Base-by-base conservation (phyloP, 2,113 vertebrate genomes). In the Alouatta palliata region DNA sequence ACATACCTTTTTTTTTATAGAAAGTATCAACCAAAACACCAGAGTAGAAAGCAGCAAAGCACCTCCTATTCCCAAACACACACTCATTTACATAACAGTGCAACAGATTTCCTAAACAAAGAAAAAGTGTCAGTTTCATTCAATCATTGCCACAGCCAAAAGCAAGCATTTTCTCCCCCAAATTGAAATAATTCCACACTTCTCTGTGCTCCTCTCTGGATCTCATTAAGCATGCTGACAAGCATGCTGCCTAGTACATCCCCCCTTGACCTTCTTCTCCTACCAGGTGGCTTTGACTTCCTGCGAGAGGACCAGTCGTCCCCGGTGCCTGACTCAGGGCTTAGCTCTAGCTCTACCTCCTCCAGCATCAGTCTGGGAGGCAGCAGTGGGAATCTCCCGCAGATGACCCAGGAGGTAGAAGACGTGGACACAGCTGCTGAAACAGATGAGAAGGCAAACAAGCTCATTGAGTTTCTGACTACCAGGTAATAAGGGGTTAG, bases 381-480 rank as follows among this genome's bases (percentile, higher is more conserved):
- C 98, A 99, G 99, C 98, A 99, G 99, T 61, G 99, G 99, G 91
- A 99, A 99, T 97, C 98, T 99, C 95, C 99, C 99, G 1, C 99
- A 99, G 84, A 99, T 99, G 95, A 99, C 99, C 37, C 99, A 99
- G 0, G 99, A 99, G 97, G 99, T 99, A 56, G 99, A 99, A 83
- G 99, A 99, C 32, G 99, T 99, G 30, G 99, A 99, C 79, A 75
- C 98, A 1, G 97, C 99, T 87, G 98, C 98, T 0, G 99, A 99
- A 96, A 98, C 98, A 0, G 99, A 99, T 76, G 99, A 99, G 97
- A 99, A 99, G 97, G 99, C 99, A 40, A 99, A 99, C 98, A 99
- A 99, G 97, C 99, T 99, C 94, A 99, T 99, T 14, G 99, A 99
- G 98, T 99, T 99, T 97, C 99, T 99, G 97, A 99, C 99, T 25